A percentile compares a stretch with the other conserved stretches of the same genome.
Conservation (phyloP, 2,113 vertebrate genomes). For the Rhipidura dahli region DNA sequence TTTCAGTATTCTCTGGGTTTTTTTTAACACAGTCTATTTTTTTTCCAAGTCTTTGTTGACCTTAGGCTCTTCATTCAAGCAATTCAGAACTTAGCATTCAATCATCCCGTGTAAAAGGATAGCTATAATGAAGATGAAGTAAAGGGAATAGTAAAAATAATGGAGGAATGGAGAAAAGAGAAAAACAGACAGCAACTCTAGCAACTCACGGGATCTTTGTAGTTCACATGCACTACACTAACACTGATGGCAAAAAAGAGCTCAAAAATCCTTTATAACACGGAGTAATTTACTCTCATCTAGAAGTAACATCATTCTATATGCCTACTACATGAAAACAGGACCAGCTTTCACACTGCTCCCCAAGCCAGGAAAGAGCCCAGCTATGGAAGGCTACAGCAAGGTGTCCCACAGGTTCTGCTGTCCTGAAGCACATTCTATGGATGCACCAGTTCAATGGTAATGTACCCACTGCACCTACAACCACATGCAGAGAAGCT, state of each 20-base stretch:
- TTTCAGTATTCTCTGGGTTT: background rate
- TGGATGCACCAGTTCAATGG: background rate
- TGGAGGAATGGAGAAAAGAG: background rate
- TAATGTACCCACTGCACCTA: background rate
- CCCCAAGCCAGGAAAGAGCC: background rate
- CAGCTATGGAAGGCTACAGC: background rate
- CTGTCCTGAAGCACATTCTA: background rate
- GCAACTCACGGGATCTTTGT: background rate
- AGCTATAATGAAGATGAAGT: background rate
- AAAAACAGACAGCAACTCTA: background rate
- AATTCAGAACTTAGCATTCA: background rate
- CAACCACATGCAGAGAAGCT: background rate
- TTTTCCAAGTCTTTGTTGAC: background rate
- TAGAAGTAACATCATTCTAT: background rate
- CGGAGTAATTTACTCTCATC: background rate
- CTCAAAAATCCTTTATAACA: background rate
- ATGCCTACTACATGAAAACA: background rate
- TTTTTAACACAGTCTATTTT: background rate
- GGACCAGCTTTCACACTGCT: background rate
- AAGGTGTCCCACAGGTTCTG: background rate
- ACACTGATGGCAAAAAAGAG: background rate
- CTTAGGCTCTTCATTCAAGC: background rate
- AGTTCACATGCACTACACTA: background rate
- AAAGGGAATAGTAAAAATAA: background rate
- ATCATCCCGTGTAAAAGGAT: background rate